Percentiles rank a stretch among this genome's conserved stretches.
Evolutionary conservation across 2,797 vertebrate genomes (phyloP).

Genomic region (Gymnothorax javanicus): DNA sequence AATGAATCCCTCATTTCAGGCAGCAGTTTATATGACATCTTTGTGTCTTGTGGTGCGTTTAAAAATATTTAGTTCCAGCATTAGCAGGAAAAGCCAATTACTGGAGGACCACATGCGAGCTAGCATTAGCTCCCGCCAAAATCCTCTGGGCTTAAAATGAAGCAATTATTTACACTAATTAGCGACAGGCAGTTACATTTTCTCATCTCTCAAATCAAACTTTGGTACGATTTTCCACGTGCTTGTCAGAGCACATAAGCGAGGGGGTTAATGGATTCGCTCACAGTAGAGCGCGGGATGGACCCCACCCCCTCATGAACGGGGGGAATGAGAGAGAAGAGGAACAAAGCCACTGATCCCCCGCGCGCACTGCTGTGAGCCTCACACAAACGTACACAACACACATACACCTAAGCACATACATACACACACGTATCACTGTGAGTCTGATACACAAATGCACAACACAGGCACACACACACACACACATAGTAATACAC

Average conservation of each 20-base stretch:
- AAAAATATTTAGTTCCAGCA: not conserved
- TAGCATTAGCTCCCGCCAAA: not conserved
- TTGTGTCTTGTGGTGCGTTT: not conserved
- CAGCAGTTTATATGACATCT: not conserved
- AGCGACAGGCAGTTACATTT: not conserved
- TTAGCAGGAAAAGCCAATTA: not conserved
- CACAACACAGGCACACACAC: too few species aligned
- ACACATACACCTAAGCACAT: too few species aligned
- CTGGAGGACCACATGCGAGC: not conserved
- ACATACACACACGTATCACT: too few species aligned
- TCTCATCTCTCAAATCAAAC: not conserved
- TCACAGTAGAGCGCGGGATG: conserved; percentile 30
- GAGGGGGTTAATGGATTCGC: conserved; percentile 46
- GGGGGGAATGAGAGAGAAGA: not conserved
- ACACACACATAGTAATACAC: too few species aligned
- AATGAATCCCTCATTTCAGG: not conserved
- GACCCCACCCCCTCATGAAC: not conserved
- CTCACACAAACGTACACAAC: too few species aligned
- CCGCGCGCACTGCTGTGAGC: not conserved
- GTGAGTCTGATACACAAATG: too few species aligned
- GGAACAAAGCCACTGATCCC: not conserved
- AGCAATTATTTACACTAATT: conserved; percentile 18
- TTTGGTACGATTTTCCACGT: not conserved
- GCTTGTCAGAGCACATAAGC: conserved; percentile 15
- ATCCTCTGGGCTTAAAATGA: not conserved